Evolutionary conservation across 2,113 vertebrate genomes (phyloP).

Genomic region (Albula glossodonta): DNA sequence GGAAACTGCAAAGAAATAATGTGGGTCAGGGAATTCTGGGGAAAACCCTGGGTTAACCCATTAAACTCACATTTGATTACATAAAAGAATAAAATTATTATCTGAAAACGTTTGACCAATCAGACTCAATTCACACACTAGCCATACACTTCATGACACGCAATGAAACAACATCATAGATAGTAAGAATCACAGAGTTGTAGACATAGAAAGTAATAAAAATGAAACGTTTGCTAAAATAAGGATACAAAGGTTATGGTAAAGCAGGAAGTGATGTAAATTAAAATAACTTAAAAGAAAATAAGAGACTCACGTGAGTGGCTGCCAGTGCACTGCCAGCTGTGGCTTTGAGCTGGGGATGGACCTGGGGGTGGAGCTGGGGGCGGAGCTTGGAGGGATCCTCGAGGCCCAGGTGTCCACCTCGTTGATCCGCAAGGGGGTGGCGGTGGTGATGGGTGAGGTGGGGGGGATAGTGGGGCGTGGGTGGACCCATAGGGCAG

Average conservation of each 20-base stretch:
- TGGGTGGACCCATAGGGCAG: background rate
- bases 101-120: too few relatives aligned
- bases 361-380: background rate
- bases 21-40: background rate
- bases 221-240: too few relatives aligned
- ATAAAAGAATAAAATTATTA: too few relatives aligned
- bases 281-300: background rate
- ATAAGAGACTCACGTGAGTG: slow-evolving; percentile 59
- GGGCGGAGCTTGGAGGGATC: background rate
- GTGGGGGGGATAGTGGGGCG: background rate
- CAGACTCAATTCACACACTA: too few relatives aligned
- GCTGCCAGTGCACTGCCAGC: slow-evolving; percentile 60
- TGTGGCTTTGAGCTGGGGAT: slow-evolving; percentile 33
- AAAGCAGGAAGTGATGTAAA: background rate
- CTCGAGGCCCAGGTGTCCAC: background rate
- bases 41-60: background rate
- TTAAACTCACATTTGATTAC: too few relatives aligned
- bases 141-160: too few relatives aligned
- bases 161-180: too few relatives aligned
- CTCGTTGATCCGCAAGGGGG: background rate
- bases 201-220: too few relatives aligned
- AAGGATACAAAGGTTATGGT: too few relatives aligned
- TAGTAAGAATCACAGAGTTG: too few relatives aligned
- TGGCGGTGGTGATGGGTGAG: background rate
- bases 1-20: background rate